These are phyloP conservation scores for Cremastobaeus sp. DNA, from an alignment of 2,888 invertebrate genomes.

Conservation along the genomic window DNA sequence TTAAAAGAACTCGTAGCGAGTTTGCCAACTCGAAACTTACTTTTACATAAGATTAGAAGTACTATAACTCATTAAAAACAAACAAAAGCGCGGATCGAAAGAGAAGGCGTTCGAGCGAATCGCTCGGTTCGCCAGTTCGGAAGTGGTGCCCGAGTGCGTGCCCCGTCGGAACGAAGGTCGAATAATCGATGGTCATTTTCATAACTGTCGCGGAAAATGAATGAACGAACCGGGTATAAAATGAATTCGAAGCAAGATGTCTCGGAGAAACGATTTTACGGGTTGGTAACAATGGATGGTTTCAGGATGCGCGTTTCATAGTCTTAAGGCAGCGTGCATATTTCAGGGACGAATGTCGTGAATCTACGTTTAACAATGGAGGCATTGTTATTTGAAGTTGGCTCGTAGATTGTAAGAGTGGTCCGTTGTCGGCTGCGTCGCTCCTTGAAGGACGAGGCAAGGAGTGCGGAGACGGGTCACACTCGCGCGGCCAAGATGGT, in stretches of 20 bases:
- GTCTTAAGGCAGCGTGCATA: slow-evolving; percentile 69
- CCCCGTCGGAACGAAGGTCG: neutral
- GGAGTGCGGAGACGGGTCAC: slow-evolving; percentile 57
- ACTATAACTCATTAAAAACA: slow-evolving; percentile 59
- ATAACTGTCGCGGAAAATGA: neutral
- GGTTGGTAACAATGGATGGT: slow-evolving; percentile 56
- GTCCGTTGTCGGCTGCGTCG: slow-evolving; percentile 44
- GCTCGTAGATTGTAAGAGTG: slow-evolving; percentile 64
- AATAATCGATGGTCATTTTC: slow-evolving; percentile 19
- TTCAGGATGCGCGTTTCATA: slow-evolving; percentile 31
- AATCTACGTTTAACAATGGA: slow-evolving; percentile 72
- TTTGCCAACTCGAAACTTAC: slow-evolving; percentile 48
- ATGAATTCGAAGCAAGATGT: slow-evolving; percentile 38
- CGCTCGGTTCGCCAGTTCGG: slow-evolving; percentile 14
- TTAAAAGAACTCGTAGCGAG: slow-evolving; percentile 56
- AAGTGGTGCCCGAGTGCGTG: slow-evolving; percentile 36
- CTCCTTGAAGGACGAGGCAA: slow-evolving; percentile 22
- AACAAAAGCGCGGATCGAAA: slow-evolving; percentile 49
- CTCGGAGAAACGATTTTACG: slow-evolving; percentile 50
- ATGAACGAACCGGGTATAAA: slow-evolving; percentile 15
- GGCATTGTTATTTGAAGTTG: slow-evolving; percentile 75
- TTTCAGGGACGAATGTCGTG: slow-evolving; percentile 71
- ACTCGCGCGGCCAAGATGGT: slow-evolving; percentile 71
- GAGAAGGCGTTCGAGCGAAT: slow-evolving; percentile 53
- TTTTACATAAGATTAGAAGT: slow-evolving; percentile 61